Conservation (phyloP, 2,888 invertebrate species). For the Limnephilus rhombicus region DNA sequence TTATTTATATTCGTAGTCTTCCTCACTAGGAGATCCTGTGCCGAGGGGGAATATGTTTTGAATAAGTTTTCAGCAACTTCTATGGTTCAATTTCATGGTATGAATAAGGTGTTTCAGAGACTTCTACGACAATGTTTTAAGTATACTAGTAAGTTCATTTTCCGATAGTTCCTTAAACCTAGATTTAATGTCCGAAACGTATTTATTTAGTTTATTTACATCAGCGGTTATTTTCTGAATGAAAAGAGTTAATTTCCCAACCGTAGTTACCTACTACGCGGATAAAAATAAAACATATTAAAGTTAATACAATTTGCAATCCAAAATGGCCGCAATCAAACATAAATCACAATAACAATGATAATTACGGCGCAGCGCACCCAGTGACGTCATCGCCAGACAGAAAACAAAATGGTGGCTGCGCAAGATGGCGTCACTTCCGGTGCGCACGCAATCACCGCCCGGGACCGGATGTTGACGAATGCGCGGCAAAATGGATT, state of each 20-base stretch:
- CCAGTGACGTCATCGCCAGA: conserved; percentile 58
- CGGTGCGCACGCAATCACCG: conserved; percentile 54
- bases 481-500: conserved; percentile 22
- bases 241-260: not conserved
- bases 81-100: too few relatives aligned
- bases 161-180: too few relatives aligned
- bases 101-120: too few relatives aligned
- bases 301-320: not conserved
- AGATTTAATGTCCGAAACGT: too few relatives aligned
- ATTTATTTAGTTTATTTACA: too few relatives aligned
- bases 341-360: not conserved
- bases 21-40: too few relatives aligned
- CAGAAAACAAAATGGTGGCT: conserved; percentile 59
- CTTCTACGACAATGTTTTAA: too few relatives aligned
- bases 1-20: too few relatives aligned
- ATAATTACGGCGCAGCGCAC: conserved; percentile 14
- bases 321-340: not conserved
- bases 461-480: conserved; percentile 49
- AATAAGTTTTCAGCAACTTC: too few relatives aligned
- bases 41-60: too few relatives aligned
- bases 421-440: conserved; percentile 64
- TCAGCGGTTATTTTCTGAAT: too few relatives aligned
- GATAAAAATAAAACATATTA: not conserved
- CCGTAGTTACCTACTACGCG: not conserved
- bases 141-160: too few relatives aligned